phyloP scores from a whole-genome alignment of 1,140 invertebrate species.

The Temnothorax nylanderi region DNA sequence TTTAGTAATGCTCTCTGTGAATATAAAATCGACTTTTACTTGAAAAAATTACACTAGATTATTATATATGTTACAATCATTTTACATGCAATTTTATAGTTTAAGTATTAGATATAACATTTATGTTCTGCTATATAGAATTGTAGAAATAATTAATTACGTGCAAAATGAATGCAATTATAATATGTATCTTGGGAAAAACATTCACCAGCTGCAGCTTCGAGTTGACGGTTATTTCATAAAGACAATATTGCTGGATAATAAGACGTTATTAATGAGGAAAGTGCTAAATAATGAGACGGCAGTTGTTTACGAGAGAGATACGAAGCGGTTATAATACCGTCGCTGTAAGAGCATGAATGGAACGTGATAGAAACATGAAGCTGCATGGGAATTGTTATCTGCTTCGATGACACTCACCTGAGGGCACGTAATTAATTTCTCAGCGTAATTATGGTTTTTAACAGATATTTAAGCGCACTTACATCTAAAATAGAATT shows the following conservation, averaged over 20 bases:
- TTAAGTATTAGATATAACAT: background rate
- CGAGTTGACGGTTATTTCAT: background rate
- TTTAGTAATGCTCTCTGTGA: background rate
- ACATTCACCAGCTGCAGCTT: background rate
- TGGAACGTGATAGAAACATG: conserved; percentile 40
- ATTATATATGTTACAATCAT: background rate
- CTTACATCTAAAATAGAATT: background rate
- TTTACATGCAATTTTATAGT: background rate
- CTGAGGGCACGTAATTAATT: conserved; percentile 46
- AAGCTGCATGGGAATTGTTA: conserved; percentile 39
- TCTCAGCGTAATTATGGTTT: conserved; percentile 27
- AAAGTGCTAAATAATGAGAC: conserved; percentile 41
- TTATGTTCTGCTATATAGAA: background rate
- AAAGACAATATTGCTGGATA: conserved; percentile 7
- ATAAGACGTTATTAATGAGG: conserved; percentile 53
- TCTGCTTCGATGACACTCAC: conserved; percentile 25
- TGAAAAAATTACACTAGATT: background rate
- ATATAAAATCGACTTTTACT: background rate
- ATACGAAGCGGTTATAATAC: conserved; percentile 27
- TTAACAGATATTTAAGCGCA: conserved; percentile 2
- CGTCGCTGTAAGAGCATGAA: conserved; percentile 29
- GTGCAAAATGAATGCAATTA: conserved; percentile 1
- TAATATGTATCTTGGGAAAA: conserved; percentile 7
- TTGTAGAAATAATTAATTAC: conserved; percentile 18
- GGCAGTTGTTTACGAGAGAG: conserved; percentile 30